Percentiles rank a stretch among this genome's conserved stretches.
Conservation (phyloP, 2,888 invertebrate genomes). For the Dyspetes luteomarginatus region DNA sequence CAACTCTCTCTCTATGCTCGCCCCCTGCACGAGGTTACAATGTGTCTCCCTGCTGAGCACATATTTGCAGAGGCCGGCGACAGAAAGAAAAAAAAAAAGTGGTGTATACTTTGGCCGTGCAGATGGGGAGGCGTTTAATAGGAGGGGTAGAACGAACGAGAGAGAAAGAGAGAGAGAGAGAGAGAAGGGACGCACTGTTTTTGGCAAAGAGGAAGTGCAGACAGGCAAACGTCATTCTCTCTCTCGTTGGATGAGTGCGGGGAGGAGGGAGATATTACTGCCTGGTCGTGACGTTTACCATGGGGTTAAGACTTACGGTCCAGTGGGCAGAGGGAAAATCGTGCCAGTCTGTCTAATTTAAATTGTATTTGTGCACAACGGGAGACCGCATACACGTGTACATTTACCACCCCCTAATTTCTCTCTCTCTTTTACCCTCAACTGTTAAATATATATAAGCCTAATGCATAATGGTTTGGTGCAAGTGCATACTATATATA, state of each 20-base stretch:
- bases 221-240: slow-evolving; percentile 27
- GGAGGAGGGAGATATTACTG: slow-evolving; percentile 29
- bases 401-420: slow-evolving; percentile 3
- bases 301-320: slow-evolving; percentile 73
- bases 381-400: slow-evolving; percentile 51
- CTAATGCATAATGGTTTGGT: not conserved
- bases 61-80: slow-evolving; percentile 56
- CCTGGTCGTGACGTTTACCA: slow-evolving; percentile 31
- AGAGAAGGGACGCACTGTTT: slow-evolving; percentile 44
- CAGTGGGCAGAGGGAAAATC: slow-evolving; percentile 67
- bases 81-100: slow-evolving; percentile 21
- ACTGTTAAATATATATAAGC: not conserved
- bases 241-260: slow-evolving; percentile 1
- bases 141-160: not conserved
- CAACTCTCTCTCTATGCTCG: slow-evolving; percentile 11
- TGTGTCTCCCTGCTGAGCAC: slow-evolving; percentile 56
- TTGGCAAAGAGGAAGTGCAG: slow-evolving; percentile 60
- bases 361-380: slow-evolving; percentile 73
- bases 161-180: not conserved
- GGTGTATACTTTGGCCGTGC: not conserved
- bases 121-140: slow-evolving; percentile 43
- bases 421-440: not conserved
- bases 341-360: slow-evolving; percentile 73
- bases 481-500: too few species aligned
- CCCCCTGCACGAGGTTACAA: slow-evolving; percentile 33